Percentiles rank a stretch among this genome's conserved stretches.
phyloP scores from a whole-genome alignment of 1,140 invertebrate genomes.

The Drosophila obscura region DNA sequence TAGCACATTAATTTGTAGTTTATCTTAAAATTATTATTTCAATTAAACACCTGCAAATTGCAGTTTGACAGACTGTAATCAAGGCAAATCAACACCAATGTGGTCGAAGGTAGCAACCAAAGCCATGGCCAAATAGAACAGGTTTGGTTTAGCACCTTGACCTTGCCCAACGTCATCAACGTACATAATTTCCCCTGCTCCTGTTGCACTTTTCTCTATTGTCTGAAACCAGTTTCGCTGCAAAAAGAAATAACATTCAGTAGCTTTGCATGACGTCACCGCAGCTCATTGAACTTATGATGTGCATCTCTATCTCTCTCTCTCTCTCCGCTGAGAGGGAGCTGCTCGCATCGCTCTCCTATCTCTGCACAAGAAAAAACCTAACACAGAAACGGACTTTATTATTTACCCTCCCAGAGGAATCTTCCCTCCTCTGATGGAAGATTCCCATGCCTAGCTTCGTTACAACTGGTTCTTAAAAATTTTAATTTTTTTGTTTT shows the following conservation, averaged over 20 bases:
- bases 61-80: no score
- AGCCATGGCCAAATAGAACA: constrained; percentile 18
- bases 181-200: constrained; percentile 1
- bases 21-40: constrained; percentile 14
- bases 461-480: constrained; percentile 57
- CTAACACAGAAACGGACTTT: no score
- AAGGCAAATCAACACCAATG: constrained; percentile 3
- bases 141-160: constrained; percentile 35
- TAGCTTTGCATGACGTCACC: constrained; percentile 33
- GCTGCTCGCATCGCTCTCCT: neutral
- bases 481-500: constrained; percentile 15
- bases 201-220: constrained; percentile 1
- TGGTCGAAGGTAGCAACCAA: constrained; percentile 8
- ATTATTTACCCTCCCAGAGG: no score
- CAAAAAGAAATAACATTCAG: constrained; percentile 11
- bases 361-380: no score
- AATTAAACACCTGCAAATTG: constrained; percentile 37
- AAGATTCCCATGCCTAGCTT: neutral
- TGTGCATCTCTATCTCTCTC: constrained; percentile 4
- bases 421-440: neutral
- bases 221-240: constrained; percentile 11
- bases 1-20: no score
- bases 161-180: constrained; percentile 37
- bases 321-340: constrained; percentile 12
- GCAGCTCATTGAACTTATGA: constrained; percentile 61